phyloP scores from a whole-genome alignment of 1,140 invertebrate genomes.

The Conus betulinus region DNA sequence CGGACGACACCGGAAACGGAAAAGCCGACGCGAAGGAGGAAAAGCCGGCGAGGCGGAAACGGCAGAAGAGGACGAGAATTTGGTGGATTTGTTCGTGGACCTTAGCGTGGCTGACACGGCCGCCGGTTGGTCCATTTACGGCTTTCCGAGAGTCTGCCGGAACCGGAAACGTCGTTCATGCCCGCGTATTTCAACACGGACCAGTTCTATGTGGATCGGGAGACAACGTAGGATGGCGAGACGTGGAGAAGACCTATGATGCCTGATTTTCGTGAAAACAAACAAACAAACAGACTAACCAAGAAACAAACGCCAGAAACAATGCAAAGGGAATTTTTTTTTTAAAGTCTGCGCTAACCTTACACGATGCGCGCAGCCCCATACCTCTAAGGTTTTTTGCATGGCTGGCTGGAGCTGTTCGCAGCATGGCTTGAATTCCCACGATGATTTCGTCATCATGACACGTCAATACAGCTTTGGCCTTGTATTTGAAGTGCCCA shows the following conservation, averaged over 20 bases:
- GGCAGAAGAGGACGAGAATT: constrained; percentile 52
- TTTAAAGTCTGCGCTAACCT: background rate
- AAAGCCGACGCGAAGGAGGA: background rate
- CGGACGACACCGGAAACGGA: background rate
- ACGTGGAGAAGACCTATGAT: background rate
- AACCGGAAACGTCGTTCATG: constrained; percentile 37
- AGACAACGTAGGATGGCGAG: background rate
- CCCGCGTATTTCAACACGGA: constrained; percentile 47
- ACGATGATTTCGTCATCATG: no score
- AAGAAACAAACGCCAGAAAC: no score
- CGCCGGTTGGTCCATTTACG: constrained; percentile 48
- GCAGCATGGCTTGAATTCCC: no score
- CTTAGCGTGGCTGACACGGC: constrained; percentile 56
- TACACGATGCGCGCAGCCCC: no score
- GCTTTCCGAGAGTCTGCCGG: constrained; percentile 43
- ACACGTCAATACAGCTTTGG: no score
- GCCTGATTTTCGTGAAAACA: no score
- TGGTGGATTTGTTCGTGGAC: constrained; percentile 68
- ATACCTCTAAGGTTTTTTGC: no score
- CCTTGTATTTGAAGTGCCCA: no score
- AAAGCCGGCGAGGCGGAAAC: background rate
- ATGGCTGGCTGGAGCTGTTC: no score
- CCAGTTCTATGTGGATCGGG: constrained; percentile 18
- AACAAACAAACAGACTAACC: no score
- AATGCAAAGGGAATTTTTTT: background rate